Conservation (phyloP, 2,113 vertebrate species). For the Zootoca vivipara region DNA sequence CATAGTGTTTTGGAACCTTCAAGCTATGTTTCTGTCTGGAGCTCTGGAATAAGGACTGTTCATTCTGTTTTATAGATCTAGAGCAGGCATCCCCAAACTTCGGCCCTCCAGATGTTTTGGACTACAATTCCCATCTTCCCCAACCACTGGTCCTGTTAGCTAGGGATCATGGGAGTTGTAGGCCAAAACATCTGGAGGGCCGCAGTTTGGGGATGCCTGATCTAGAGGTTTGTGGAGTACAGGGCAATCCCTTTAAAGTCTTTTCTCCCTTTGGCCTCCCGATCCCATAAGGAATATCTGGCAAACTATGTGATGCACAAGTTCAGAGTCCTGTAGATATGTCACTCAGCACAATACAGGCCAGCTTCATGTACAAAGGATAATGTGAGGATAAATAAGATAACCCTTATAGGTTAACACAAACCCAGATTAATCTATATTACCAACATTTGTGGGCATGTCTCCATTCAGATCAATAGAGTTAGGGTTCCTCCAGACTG, state of each 20-base stretch:
- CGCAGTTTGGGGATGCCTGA: too few relatives aligned
- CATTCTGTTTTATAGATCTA: background rate
- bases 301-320: background rate
- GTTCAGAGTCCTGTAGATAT: background rate
- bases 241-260: background rate
- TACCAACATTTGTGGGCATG: background rate
- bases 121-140: too few relatives aligned
- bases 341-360: too few relatives aligned
- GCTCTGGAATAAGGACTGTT: background rate
- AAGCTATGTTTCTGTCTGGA: background rate
- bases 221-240: background rate
- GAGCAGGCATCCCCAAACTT: too few relatives aligned
- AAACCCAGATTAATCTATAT: background rate
- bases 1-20: background rate
- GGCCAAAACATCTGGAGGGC: too few relatives aligned
- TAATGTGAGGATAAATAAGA: background rate
- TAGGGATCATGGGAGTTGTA: too few relatives aligned
- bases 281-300: background rate
- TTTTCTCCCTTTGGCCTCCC: background rate
- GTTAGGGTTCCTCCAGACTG: too few relatives aligned
- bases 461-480: background rate
- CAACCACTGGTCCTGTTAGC: too few relatives aligned
- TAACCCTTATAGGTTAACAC: too few relatives aligned
- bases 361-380: background rate
- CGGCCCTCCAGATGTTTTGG: too few relatives aligned